phyloP scores from a whole-genome alignment of 2,888 invertebrate species.

The Ganaspis brasiliensis region DNA sequence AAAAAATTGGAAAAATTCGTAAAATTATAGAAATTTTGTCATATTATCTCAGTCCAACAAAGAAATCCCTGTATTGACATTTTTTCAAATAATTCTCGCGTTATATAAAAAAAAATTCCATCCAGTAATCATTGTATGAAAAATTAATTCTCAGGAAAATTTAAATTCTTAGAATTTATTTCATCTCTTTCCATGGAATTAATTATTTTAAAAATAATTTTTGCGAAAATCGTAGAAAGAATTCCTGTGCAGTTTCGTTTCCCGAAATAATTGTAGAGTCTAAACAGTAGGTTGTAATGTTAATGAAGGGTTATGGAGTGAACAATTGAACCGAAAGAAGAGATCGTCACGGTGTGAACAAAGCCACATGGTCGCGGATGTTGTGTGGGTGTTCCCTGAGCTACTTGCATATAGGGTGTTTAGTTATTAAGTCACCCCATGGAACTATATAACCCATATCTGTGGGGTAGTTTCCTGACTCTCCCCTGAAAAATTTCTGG shows the following conservation, averaged over 20 bases:
- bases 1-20: too few relatives aligned
- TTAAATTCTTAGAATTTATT: too few relatives aligned
- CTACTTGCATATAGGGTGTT: constrained; percentile 73
- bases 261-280: not conserved
- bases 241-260: not conserved
- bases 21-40: too few relatives aligned
- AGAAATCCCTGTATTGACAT: too few relatives aligned
- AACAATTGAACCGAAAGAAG: constrained; percentile 25
- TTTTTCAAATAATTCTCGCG: too few relatives aligned
- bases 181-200: too few relatives aligned
- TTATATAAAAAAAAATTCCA: too few relatives aligned
- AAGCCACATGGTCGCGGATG: constrained; percentile 69
- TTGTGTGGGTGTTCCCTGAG: constrained; percentile 67
- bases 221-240: not conserved
- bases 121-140: too few relatives aligned
- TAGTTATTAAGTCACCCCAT: constrained; percentile 77
- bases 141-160: too few relatives aligned
- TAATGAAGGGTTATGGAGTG: constrained; percentile 30
- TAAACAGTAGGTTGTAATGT: not conserved
- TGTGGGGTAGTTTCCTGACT: constrained; percentile 65
- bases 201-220: not conserved
- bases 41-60: too few relatives aligned
- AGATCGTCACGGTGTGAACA: constrained; percentile 67
- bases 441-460: constrained; percentile 53
- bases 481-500: constrained; percentile 66